These are phyloP conservation scores for Balanococcus diminutus DNA, from an alignment of 2,888 invertebrate species.

Conservation along the genomic window DNA sequence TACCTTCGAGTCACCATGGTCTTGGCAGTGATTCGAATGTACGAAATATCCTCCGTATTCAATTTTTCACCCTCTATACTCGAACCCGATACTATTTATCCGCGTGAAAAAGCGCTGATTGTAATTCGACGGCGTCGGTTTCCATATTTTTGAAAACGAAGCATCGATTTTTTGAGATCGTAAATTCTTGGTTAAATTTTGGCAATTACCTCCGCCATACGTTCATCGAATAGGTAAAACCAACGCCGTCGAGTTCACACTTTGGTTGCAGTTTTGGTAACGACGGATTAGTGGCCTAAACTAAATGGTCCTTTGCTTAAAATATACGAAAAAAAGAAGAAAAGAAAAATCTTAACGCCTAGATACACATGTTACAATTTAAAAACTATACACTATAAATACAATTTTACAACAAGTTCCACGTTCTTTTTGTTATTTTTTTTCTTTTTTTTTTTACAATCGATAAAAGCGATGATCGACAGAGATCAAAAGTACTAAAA, in stretches of 20 bases:
- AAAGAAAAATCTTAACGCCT: not conserved
- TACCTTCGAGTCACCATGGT: no score
- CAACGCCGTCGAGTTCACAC: constrained; percentile 24
- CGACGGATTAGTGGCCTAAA: constrained; percentile 45
- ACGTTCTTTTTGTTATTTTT: not conserved
- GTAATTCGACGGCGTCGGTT: not conserved
- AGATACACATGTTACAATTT: constrained; percentile 29
- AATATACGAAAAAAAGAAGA: not conserved
- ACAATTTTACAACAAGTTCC: constrained; percentile 39
- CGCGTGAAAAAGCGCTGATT: constrained; percentile 26
- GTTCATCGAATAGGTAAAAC: not conserved
- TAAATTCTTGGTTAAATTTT: not conserved
- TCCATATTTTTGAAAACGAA: not conserved
- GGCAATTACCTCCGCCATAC: not conserved
- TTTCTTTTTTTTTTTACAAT: not conserved
- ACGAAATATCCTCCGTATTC: not conserved
- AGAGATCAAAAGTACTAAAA: constrained; percentile 39
- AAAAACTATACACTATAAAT: constrained; percentile 23
- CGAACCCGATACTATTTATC: not conserved
- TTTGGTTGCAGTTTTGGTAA: constrained; percentile 52
- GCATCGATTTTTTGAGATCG: not conserved
- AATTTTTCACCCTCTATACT: not conserved
- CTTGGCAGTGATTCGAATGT: no score
- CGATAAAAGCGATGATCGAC: constrained; percentile 47
- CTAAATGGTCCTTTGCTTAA: constrained; percentile 45